Evolutionary conservation across 2,113 vertebrate genomes (phyloP), one percentile per base, ranked within the genome.

Genomic region (Antigone vipio): DNA sequence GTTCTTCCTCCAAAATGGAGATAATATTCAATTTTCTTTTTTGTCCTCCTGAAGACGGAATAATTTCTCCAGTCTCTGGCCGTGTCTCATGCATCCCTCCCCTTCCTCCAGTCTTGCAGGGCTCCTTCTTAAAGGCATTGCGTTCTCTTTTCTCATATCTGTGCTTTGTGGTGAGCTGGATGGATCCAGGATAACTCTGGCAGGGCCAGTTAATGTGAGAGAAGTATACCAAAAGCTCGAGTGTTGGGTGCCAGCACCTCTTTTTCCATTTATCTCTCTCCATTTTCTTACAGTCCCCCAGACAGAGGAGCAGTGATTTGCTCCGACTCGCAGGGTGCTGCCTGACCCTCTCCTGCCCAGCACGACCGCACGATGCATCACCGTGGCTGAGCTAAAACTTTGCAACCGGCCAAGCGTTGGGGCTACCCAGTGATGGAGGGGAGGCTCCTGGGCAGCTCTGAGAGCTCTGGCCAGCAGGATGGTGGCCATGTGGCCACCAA

Each of bases 321-420:
- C 42, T 49, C 49, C 49, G 12, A 30, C 64, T 56, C 9, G 0
- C 49, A 10, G 56, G n/a, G 23, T 30, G 62, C 88, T 47, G 27
- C 45, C 45, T 40, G 40, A 7, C 9, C 38, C 53, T 21, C 30
- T 30, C 47, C 68, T 11, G 21, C 29, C 38, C 53, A 22, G 18
- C 62, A 27, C 2, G 2, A 32, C 77, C 26, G 0, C 4, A 0
- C 4, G 1, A 9, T 7, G 10, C 8, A 6, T 42, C n/a, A 16
- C 30, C 2, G 0, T 4, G 38, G 19, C 45, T 32, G n/a, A n/a
- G 52, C 47, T 34, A 26, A 22, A 30, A 30, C 20, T 26, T 29
- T 14, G 19, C 67, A 49, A 24, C 67, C 26, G 23, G 29, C 38
- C 73, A 38, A 44, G 67, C 1, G 0, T 0, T 35, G 71, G 44